Conservation (phyloP, 1,140 invertebrate genomes). For the Euborellia annulipes region DNA sequence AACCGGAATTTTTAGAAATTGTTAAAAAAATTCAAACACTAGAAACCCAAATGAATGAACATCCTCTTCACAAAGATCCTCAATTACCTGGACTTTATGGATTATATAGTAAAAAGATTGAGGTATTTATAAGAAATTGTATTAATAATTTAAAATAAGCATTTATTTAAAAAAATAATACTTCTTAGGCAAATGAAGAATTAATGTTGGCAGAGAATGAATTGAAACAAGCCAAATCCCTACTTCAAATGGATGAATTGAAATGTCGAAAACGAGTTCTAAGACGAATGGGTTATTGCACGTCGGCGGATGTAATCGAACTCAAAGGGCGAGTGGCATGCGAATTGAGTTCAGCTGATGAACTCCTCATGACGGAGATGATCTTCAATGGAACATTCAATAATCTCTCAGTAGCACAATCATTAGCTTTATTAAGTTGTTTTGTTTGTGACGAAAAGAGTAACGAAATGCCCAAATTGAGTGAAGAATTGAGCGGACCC, state of each 20-base stretch:
- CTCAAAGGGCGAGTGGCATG: constrained; percentile 97
- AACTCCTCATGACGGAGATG: constrained; percentile 95
- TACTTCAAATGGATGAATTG: constrained; percentile 93
- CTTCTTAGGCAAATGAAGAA: constrained; percentile 25
- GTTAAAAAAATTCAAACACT: constrained; percentile 67
- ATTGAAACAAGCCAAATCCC: constrained; percentile 74
- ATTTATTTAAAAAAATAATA: too few relatives aligned
- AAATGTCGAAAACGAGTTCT: constrained; percentile 91
- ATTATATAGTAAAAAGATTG: constrained; percentile 59
- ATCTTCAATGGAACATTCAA: constrained; percentile 96
- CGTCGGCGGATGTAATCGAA: constrained; percentile 87
- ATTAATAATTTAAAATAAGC: too few relatives aligned
- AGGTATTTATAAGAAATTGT: too few relatives aligned
- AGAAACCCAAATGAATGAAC: constrained; percentile 64
- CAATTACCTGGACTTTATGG: constrained; percentile 53
- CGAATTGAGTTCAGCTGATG: constrained; percentile 92
- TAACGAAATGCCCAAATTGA: constrained; percentile 61
- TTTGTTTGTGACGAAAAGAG: constrained; percentile 97
- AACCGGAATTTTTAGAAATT: constrained; percentile 60
- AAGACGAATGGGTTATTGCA: constrained; percentile 80
- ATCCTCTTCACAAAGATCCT: constrained; percentile 64
- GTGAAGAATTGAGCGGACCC: constrained; percentile 74
- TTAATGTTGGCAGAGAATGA: constrained; percentile 53
- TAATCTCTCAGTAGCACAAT: constrained; percentile 62
- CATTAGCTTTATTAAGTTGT: constrained; percentile 80